Percentiles rank a stretch among this genome's conserved stretches.
Conservation (phyloP, 2,113 vertebrate species). For the Macquaria australasica region DNA sequence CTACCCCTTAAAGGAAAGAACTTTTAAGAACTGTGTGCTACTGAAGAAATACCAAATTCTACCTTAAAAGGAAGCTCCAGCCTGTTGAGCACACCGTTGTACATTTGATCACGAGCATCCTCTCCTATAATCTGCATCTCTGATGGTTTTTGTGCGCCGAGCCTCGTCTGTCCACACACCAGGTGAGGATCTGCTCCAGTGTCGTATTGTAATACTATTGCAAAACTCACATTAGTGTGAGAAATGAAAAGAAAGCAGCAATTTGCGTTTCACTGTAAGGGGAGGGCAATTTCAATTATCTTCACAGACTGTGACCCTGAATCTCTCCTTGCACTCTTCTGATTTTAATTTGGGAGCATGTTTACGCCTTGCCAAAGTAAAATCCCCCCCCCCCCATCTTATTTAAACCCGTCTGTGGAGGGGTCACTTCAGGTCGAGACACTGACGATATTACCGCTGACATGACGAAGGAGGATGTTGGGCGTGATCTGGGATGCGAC, state of each 20-base stretch:
- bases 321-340: slow-evolving; percentile 21
- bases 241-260: slow-evolving; percentile 1
- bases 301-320: slow-evolving; percentile 50
- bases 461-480: slow-evolving; percentile 38
- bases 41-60: not conserved
- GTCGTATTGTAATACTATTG: slow-evolving; percentile 2
- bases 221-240: not conserved
- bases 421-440: slow-evolving; percentile 9
- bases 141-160: not conserved
- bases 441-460: not conserved
- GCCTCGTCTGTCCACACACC: not conserved
- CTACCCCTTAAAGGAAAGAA: too few relatives aligned
- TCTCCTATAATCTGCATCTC: not conserved
- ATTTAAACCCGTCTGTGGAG: slow-evolving; percentile 5
- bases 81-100: not conserved
- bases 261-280: slow-evolving; percentile 17
- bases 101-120: not conserved
- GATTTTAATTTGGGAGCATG: slow-evolving; percentile 22
- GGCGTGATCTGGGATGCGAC: slow-evolving; percentile 63
- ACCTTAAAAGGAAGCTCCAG: slow-evolving; percentile 1
- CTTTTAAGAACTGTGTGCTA: too few relatives aligned
- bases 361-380: slow-evolving; percentile 18
- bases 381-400: not conserved
- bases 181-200: not conserved
- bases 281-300: slow-evolving; percentile 49